Evolutionary conservation across 2,888 invertebrate genomes (phyloP).

Genomic region (Eulithis testata): DNA sequence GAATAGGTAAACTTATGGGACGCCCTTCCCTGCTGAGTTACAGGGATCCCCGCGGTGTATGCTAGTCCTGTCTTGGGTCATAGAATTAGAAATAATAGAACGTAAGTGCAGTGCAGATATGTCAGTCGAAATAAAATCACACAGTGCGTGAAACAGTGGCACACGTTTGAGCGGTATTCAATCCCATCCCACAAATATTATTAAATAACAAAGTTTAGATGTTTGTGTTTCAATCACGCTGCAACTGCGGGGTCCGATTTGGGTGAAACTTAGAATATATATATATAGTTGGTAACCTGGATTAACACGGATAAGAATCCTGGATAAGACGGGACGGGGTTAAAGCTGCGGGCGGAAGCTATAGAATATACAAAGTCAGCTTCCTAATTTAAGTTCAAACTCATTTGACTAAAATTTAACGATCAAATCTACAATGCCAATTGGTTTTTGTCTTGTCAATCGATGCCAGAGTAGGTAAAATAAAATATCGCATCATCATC

Average conservation of each 20-base stretch:
- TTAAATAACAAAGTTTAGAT: no score
- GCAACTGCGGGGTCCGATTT: no score
- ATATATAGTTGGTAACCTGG: no score
- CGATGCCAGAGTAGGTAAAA: neutral
- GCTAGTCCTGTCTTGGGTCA: constrained; percentile 24
- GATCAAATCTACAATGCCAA: neutral
- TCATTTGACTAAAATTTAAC: neutral
- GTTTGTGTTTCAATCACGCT: no score
- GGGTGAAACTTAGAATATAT: no score
- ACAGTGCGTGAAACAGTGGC: constrained; percentile 2
- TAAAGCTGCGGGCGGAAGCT: no score
- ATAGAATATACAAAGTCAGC: neutral
- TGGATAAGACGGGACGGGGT: no score
- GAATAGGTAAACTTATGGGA: constrained; percentile 62
- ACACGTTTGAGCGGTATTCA: neutral
- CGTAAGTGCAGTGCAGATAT: neutral
- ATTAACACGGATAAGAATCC: no score
- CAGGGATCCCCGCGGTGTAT: constrained; percentile 60
- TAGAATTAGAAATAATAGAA: constrained; percentile 12
- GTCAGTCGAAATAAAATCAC: constrained; percentile 3
- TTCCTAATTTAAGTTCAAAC: neutral
- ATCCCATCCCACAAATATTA: no score
- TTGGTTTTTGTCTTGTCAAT: neutral
- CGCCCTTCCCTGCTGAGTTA: constrained; percentile 57
- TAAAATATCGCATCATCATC: no score